Conservation (phyloP, 2,113 vertebrate genomes). For the Protobothrops flavoviridis region DNA sequence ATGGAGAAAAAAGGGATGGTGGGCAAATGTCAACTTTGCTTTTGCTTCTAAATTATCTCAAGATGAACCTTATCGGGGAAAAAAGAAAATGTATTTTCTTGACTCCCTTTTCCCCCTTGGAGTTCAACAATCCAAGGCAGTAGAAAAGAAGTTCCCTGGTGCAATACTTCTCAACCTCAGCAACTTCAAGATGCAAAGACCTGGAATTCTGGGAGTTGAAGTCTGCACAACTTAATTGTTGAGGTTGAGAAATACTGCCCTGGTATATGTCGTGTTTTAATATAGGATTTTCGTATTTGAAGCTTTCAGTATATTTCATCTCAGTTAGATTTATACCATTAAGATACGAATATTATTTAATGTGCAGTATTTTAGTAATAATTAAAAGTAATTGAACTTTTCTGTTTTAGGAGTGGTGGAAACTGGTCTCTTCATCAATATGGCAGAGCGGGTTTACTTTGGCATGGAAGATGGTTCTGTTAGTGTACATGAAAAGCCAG, state of each 20-base stretch:
- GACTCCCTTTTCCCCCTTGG: background rate
- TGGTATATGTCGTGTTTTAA: background rate
- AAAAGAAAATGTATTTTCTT: background rate
- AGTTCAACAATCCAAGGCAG: background rate
- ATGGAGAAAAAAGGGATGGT: background rate
- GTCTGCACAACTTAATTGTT: background rate
- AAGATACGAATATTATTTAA: background rate
- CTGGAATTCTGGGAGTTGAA: background rate
- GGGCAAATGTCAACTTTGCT: background rate
- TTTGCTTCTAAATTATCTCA: background rate
- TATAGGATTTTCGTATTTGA: background rate
- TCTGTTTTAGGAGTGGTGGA: constrained; percentile 88
- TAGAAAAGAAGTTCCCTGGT: background rate
- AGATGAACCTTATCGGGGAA: background rate
- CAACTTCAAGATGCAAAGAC: background rate
- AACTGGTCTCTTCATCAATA: constrained; percentile 91
- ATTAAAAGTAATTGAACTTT: background rate
- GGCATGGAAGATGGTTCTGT: constrained; percentile 94
- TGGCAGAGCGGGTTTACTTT: constrained; percentile 92
- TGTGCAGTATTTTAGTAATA: background rate
- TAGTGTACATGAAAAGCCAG: constrained; percentile 73
- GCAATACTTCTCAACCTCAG: background rate
- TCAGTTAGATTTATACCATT: background rate
- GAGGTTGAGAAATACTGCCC: background rate
- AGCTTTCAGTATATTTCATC: background rate